Evolutionary conservation across 2,888 invertebrate species (phyloP), one percentile per base, ranked within the genome.

Genomic region (Myopa tessellatipennis): DNA sequence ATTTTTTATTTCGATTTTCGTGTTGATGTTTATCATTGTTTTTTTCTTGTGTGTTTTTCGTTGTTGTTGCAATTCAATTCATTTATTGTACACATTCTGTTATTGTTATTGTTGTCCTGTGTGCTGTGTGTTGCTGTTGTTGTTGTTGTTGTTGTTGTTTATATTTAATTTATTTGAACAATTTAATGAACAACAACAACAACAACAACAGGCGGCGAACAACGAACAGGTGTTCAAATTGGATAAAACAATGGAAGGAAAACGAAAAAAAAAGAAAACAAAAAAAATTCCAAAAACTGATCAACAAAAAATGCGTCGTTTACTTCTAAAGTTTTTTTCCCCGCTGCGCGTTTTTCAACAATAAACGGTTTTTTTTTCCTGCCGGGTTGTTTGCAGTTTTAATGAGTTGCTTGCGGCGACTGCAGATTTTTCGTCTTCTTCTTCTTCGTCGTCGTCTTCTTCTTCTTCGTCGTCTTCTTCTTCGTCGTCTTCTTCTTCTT

Each of bases 91-190:
- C 63, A 79, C 77, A 77, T 72, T 75, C 78, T 77, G 82, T 77
- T 7, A 79, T 80, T 83, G 82, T 81, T 80, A 78, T 79, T 83
- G 81, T 81, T 80, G n/a, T n/a, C n/a, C n/a, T n/a, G n/a, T n/a
- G n/a, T n/a, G n/a, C n/a, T n/a, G n/a, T n/a, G 74, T 71, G 61
- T 77, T 70, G 12, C 10, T 80, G 10, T 16, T 67, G 79, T 77
- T 78, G 55, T 79, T 79, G 71, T 12, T 36, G 52, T 71, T 77
- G 45, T 72, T 60, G 55, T 67, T 60, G 16, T 45, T 68, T 78
- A 70, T 71, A 78, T 79, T 83, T 79, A 78, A 69, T 79, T 70
- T 70, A 70, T 26, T 65, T 65, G 34, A 79, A 40, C 76, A 45
- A 72, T 67, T 61, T 77, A 78, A 68, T 63, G 76, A 81, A 69